Evolutionary conservation across 2,888 invertebrate genomes (phyloP).

Genomic region (Muschampia plurimacula): DNA sequence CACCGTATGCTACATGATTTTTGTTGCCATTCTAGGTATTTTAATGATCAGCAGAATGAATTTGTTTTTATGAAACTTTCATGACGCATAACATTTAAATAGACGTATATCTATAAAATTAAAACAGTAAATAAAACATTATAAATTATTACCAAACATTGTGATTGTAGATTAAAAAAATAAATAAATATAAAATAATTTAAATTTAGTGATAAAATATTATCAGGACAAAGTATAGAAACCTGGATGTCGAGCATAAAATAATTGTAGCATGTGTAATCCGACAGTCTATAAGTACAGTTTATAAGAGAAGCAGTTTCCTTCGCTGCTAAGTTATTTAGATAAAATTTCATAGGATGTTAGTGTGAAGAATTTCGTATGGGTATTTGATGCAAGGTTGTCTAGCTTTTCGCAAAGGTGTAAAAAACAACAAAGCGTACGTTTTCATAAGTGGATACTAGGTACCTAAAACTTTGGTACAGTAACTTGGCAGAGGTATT

Average conservation of each 20-base stretch:
- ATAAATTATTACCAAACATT: no score
- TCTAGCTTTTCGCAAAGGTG: neutral
- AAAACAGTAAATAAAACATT: no score
- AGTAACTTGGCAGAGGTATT: neutral
- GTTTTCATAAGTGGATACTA: no score
- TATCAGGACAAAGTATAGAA: conserved; percentile 5
- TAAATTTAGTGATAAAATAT: neutral
- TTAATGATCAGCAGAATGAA: no score
- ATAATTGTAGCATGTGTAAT: conserved; percentile 27
- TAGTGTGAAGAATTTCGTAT: neutral
- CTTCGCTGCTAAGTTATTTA: neutral
- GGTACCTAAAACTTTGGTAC: neutral
- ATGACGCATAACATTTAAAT: no score
- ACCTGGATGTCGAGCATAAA: conserved; percentile 14
- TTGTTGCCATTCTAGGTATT: no score
- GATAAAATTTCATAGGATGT: neutral
- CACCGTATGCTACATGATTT: no score
- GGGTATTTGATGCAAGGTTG: neutral
- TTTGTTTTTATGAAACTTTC: no score
- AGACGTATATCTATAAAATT: no score
- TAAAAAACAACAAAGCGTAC: no score
- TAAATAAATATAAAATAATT: no score
- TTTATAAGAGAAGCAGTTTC: neutral
- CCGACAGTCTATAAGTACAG: neutral
- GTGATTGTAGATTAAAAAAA: no score